phyloP scores from a whole-genome alignment of 2,888 invertebrate species.

The Cotesia congregata region DNA sequence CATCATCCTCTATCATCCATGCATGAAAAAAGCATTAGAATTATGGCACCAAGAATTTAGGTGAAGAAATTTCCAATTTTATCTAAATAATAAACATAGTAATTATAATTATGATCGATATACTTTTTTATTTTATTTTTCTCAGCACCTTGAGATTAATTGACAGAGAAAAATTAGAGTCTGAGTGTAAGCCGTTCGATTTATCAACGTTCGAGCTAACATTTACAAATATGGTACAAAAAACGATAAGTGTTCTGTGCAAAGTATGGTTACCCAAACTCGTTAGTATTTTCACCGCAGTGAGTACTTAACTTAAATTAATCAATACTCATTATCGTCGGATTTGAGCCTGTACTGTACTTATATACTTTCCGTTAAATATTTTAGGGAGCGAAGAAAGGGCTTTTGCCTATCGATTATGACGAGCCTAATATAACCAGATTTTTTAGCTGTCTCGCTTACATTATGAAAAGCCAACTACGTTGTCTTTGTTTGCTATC shows the following conservation, averaged over 20 bases:
- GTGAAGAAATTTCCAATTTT: conserved; percentile 65
- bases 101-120: background rate
- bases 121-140: background rate
- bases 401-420: conserved; percentile 77
- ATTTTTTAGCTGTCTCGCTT: conserved; percentile 88
- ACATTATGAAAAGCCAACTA: conserved; percentile 90
- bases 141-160: conserved; percentile 76
- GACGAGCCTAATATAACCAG: conserved; percentile 78
- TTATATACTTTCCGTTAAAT: conserved; percentile 8
- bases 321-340: background rate
- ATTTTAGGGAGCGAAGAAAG: conserved; percentile 77
- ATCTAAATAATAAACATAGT: background rate
- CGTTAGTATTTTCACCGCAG: conserved; percentile 76
- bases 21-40: conserved; percentile 83
- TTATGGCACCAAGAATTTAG: conserved; percentile 86
- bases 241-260: conserved; percentile 77
- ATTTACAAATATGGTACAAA: conserved; percentile 76
- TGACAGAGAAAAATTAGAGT: conserved; percentile 74
- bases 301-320: conserved; percentile 53
- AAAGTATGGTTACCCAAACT: conserved; percentile 78
- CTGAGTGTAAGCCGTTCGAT: conserved; percentile 78
- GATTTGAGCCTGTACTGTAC: background rate
- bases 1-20: conserved; percentile 84
- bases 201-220: conserved; percentile 76
- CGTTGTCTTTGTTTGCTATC: conserved; percentile 86